Evolutionary conservation across 2,797 vertebrate genomes (phyloP), one percentile per base, ranked within the genome.

Genomic region (Chelidonichthys spinosus): DNA sequence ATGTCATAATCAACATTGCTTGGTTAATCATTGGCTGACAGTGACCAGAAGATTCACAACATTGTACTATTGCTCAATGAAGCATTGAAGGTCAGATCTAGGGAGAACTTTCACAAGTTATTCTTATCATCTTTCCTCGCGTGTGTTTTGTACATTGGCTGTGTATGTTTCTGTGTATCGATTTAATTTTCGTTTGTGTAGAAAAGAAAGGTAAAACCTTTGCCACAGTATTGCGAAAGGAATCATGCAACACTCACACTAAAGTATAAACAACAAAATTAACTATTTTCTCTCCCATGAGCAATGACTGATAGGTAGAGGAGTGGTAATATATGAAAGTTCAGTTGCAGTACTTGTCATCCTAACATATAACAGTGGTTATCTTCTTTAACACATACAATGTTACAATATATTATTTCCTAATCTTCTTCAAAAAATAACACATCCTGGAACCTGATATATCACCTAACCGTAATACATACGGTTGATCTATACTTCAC

Each of bases 21-120:
- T n/a, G 10, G 59, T 82, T 81, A 76, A 89, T 90, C 36, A 87
- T 86, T 89, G 11, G 63, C 64, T 40, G 11, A 77, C 60, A 66
- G 39, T 79, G 46, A 74, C 49, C 37, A 54, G 14, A 60, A 11
- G 7, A 53, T 54, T 69, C 9, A 56, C 32, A 39, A 15, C 5
- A 10, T 74, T 70, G 49, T 15, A 36, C 6, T 15, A 15, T 4
- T 49, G 1, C 33, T 66, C 15, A 63, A 4, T 72, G 11, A 72
- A 7, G 9, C 43, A 9, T 60, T 61, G 11, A 61, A 77, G 42
- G 46, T 79, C 59, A 66, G 2, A 32, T 70, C 11, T 40, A 73
- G 5, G 52, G 49, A 47, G 13, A 25, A 40, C 6, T 10, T 43
- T 62, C 18, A 52, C 10, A 59, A 2, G 50, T 47, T 35, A 15